These are phyloP conservation scores for Ctenodactylus gundi DNA, from an alignment of 2,113 vertebrate genomes.

Conservation along the genomic window DNA sequence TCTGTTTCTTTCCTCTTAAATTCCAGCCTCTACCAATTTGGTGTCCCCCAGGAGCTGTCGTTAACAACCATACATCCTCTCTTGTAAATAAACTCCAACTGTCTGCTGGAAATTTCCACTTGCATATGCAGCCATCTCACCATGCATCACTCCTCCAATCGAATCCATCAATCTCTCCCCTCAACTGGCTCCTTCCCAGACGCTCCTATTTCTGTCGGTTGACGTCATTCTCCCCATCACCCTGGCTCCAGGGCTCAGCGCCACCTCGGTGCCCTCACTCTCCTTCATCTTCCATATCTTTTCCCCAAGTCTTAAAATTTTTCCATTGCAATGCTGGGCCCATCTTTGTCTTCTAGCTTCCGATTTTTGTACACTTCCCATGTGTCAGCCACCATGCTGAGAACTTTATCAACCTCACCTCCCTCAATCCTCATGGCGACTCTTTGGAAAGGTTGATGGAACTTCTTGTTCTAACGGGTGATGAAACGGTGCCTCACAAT, in stretches of 20 bases:
- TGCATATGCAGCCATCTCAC: constrained; percentile 29
- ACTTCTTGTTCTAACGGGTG: not conserved
- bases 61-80: constrained; percentile 63
- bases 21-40: constrained; percentile 70
- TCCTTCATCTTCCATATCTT: constrained; percentile 11
- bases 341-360: not conserved
- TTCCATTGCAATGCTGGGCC: constrained; percentile 42
- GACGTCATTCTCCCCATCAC: constrained; percentile 51
- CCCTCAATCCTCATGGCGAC: not conserved
- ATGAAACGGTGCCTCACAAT: not conserved
- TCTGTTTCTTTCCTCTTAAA: constrained; percentile 72
- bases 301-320: constrained; percentile 47
- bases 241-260: not conserved
- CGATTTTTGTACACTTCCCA: not conserved
- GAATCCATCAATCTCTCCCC: constrained; percentile 61
- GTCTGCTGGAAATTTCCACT: constrained; percentile 78
- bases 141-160: constrained; percentile 57
- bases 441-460: not conserved
- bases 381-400: not conserved
- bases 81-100: constrained; percentile 71
- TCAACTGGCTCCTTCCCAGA: constrained; percentile 55
- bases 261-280: not conserved
- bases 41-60: constrained; percentile 65
- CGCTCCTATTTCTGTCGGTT: constrained; percentile 37
- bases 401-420: not conserved